Evolutionary conservation across 1,140 invertebrate species (phyloP), one percentile per base, ranked within the genome.

Genomic region (Euura lappo): DNA sequence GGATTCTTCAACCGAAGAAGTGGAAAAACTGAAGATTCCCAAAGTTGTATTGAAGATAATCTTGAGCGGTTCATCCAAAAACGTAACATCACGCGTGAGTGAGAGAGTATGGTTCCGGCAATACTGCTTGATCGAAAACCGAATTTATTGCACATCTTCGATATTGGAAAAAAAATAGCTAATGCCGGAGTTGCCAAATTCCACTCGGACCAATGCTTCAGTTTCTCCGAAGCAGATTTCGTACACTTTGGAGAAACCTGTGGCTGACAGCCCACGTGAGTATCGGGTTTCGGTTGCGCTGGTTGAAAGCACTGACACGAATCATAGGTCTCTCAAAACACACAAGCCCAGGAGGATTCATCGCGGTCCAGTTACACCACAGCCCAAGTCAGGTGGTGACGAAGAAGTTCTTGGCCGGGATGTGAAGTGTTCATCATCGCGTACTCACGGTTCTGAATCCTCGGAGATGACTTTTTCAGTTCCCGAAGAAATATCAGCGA

Each of bases 91-190:
- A 8, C 6, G 13, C 51, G 0, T 68, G 42, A 11, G 66, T 11
- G 66, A 28, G 28, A 68, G 8, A 13, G 66, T 11, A 68, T 28
- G 8, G 5, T 68, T 4, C 66, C 66, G 7, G 66, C 66, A 13
- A 68, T 68, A 10, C 42, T 70, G 10, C 4, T 10, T n/a, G 45
- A 70, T n/a, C 4, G 45, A 42, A 70, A 47, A 44, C 69, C 69
- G 42, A 46, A 11, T 44, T 42, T 70, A 10, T 47, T 70, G 69
- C 69, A 70, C 69, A 60, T 45, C 46, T 70, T 70, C n/a, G 69
- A 70, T n/a, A 45, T n/a, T 5, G 66, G 66, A 5, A 44, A 68
- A 28, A 68, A 68, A 68, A 68, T 3, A 28, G 8, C 42, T 28
- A 28, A 44, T 28, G 8, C 44, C 28, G 3, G 28, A 44, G 44